These are phyloP conservation scores for Pangasius mekongensis DNA, from an alignment of 2,797 vertebrate genomes.

Conservation along the genomic window DNA sequence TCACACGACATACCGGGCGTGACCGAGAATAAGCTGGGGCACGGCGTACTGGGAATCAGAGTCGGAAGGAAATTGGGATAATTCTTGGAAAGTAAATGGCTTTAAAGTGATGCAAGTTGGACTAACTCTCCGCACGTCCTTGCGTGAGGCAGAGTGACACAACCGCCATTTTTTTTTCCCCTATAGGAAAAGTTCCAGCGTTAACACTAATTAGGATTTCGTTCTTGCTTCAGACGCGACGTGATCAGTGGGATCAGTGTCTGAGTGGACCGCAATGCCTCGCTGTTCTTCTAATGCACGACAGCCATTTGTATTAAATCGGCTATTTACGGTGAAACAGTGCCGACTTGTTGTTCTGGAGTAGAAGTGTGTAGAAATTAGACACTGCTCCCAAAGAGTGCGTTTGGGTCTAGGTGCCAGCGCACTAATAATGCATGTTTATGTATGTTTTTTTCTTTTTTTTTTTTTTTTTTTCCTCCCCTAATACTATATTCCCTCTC, in stretches of 20 bases:
- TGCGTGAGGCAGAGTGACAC: background rate
- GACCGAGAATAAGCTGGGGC: background rate
- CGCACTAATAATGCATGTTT: no score
- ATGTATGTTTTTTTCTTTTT: no score
- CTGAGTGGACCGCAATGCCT: background rate
- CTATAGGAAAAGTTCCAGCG: background rate
- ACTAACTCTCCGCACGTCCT: background rate
- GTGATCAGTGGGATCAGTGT: background rate
- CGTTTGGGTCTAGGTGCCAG: background rate
- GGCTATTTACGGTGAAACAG: background rate
- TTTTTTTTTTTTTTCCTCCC: no score
- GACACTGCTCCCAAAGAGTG: background rate
- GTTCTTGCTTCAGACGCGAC: background rate
- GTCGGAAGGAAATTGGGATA: conserved; percentile 1
- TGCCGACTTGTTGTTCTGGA: background rate
- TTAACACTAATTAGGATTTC: background rate
- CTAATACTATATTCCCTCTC: conserved; percentile 57
- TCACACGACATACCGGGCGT: background rate
- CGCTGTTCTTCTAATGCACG: no score
- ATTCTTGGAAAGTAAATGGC: background rate
- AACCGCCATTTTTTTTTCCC: background rate
- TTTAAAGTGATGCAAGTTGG: background rate
- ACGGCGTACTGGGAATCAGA: background rate
- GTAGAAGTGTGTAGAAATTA: conserved; percentile 12
- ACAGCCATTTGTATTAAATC: background rate